These are phyloP conservation scores for Serranus cabrilla DNA, from an alignment of 2,797 vertebrate species.

Conservation along the genomic window DNA sequence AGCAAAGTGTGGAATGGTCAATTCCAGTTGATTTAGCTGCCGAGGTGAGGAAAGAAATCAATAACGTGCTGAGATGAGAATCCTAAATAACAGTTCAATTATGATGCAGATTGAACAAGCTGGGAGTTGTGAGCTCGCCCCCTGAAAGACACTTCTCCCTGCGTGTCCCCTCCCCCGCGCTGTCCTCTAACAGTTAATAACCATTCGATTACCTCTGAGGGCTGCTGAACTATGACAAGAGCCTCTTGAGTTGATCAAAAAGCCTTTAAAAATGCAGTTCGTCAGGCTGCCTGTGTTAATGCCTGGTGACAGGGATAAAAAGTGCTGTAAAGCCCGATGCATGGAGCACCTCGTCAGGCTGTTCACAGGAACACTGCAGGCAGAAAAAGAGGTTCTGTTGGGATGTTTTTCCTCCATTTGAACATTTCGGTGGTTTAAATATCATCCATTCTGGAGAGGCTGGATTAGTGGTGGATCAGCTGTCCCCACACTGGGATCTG, in stretches of 20 bases:
- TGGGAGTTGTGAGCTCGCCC: slow-evolving; percentile 49
- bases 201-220: slow-evolving; percentile 62
- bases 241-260: slow-evolving; percentile 66
- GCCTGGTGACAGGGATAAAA: slow-evolving; percentile 18
- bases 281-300: slow-evolving; percentile 38
- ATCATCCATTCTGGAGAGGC: slow-evolving; percentile 52
- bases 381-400: slow-evolving; percentile 1
- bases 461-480: slow-evolving; percentile 71
- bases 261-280: slow-evolving; percentile 62
- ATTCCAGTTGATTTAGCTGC: slow-evolving; percentile 74
- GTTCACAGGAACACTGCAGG: neutral
- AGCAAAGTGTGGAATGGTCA: slow-evolving; percentile 60
- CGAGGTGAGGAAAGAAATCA: slow-evolving; percentile 66
- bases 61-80: slow-evolving; percentile 74
- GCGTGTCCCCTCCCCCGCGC: slow-evolving; percentile 8
- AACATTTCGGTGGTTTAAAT: slow-evolving; percentile 49
- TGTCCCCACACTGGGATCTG: slow-evolving; percentile 61
- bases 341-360: slow-evolving; percentile 1
- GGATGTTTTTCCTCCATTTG: slow-evolving; percentile 18
- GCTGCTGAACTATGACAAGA: slow-evolving; percentile 67
- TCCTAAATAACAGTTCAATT: slow-evolving; percentile 78
- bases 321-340: slow-evolving; percentile 11
- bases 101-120: slow-evolving; percentile 68
- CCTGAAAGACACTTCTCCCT: slow-evolving; percentile 43
- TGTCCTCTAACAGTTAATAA: slow-evolving; percentile 55